phyloP scores from a whole-genome alignment of 2,113 vertebrate species.

The Neogale vison region DNA sequence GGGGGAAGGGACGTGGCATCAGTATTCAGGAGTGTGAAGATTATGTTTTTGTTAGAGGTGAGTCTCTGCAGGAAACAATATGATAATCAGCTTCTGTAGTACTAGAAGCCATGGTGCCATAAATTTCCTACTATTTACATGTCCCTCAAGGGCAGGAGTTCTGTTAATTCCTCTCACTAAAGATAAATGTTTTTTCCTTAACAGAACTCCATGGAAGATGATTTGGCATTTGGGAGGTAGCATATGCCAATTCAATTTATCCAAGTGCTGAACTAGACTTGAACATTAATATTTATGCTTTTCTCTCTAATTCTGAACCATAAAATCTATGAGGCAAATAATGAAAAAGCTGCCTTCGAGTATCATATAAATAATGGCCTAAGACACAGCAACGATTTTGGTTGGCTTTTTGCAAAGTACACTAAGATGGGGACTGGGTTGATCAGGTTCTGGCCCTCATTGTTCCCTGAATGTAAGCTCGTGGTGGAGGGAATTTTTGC shows the following conservation, averaged over 20 bases:
- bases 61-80: neutral
- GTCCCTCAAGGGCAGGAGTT: neutral
- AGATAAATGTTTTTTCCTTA: neutral
- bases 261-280: conserved; percentile 4
- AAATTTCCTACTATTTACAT: neutral
- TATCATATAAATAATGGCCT: neutral
- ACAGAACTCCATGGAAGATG: neutral
- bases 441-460: neutral
- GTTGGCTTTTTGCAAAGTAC: neutral
- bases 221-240: conserved; percentile 17
- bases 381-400: neutral
- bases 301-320: conserved; percentile 28
- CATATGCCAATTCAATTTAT: conserved; percentile 24
- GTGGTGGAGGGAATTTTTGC: neutral
- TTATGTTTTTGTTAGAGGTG: neutral
- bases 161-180: neutral
- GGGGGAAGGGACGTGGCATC: neutral
- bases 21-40: neutral
- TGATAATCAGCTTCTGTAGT: neutral
- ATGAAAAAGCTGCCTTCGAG: neutral
- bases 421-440: neutral
- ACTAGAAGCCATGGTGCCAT: neutral
- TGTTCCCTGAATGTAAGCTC: neutral
- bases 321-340: conserved; percentile 49
- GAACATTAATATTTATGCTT: conserved; percentile 64